phyloP scores from a whole-genome alignment of 2,888 invertebrate genomes.

The Nasonia oneida region DNA sequence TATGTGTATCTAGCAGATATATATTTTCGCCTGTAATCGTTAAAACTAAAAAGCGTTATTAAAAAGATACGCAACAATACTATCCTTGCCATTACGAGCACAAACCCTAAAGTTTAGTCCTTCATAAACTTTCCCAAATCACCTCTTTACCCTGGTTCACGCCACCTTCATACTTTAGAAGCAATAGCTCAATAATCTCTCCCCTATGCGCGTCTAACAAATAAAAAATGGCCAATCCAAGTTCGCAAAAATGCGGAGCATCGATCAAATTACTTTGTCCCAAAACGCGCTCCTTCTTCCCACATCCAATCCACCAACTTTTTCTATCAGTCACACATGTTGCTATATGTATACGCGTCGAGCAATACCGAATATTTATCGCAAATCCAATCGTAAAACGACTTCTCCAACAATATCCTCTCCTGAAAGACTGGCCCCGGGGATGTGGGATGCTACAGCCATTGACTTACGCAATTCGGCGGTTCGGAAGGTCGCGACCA shows the following conservation, averaged over 20 bases:
- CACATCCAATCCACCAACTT: background rate
- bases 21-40: background rate
- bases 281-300: background rate
- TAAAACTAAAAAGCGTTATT: background rate
- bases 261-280: constrained; percentile 7
- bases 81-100: background rate
- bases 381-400: background rate
- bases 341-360: background rate
- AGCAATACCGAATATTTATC: constrained; percentile 20
- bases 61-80: background rate
- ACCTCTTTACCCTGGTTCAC: background rate
- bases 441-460: background rate
- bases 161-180: background rate
- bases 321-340: constrained; percentile 16
- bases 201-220: background rate
- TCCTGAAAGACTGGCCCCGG: background rate
- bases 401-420: constrained; percentile 10
- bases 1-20: too few relatives aligned
- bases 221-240: background rate
- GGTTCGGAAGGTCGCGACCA: too few relatives aligned
- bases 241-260: background rate
- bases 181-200: background rate
- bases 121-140: background rate
- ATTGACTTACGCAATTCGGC: background rate
- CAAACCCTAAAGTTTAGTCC: background rate